These are phyloP conservation scores for Eristalinus aeneus DNA, from an alignment of 2,888 invertebrate species.

Conservation along the genomic window DNA sequence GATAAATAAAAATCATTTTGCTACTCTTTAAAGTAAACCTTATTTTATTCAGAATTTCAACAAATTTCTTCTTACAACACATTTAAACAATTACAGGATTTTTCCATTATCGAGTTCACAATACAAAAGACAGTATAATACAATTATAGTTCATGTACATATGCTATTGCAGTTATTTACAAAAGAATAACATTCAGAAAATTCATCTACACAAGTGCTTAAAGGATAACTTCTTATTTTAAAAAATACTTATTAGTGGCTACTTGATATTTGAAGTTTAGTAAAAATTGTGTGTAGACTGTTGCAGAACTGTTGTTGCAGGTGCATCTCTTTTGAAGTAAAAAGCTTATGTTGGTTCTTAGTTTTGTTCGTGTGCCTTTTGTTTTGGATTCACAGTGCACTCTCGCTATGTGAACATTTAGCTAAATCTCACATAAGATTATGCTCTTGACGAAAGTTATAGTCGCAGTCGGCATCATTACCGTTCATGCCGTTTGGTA, in stretches of 20 bases:
- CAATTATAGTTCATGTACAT: not conserved
- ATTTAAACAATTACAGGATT: not conserved
- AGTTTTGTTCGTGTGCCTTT: not conserved
- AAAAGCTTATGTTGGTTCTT: not conserved
- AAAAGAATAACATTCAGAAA: not conserved
- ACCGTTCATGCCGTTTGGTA: constrained; percentile 74
- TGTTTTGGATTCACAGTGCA: not conserved
- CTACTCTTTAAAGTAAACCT: not conserved
- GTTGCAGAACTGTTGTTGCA: not conserved
- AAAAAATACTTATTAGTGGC: not conserved
- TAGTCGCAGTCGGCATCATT: constrained; percentile 64
- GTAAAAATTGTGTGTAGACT: not conserved
- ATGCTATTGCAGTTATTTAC: not conserved
- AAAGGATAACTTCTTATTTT: not conserved
- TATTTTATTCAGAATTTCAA: not conserved
- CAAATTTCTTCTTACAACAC: not conserved
- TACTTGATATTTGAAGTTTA: not conserved
- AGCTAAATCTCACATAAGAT: constrained; percentile 40
- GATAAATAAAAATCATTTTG: not conserved
- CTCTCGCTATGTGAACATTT: constrained; percentile 10
- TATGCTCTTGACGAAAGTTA: constrained; percentile 45
- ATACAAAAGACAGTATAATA: not conserved
- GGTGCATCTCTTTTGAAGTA: not conserved
- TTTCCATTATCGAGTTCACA: not conserved
- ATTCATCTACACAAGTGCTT: not conserved